Percentiles rank a stretch among this genome's conserved stretches.
phyloP scores from a whole-genome alignment of 1,140 invertebrate genomes.

The Protaetia brevitarsis region DNA sequence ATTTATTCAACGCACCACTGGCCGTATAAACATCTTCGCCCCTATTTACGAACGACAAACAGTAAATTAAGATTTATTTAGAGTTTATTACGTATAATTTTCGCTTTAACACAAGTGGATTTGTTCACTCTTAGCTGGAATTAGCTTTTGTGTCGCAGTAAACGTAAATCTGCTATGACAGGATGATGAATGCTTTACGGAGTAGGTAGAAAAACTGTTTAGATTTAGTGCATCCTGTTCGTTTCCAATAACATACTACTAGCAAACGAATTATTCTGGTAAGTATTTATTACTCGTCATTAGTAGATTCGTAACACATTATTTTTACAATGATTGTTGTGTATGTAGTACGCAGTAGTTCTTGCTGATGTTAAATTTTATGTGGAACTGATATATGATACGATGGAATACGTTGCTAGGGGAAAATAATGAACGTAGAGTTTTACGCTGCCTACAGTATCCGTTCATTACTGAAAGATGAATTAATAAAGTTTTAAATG shows the following conservation, averaged over 20 bases:
- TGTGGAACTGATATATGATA: too few species aligned
- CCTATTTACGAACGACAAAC: background rate
- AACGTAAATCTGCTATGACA: background rate
- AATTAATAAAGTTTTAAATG: too few species aligned
- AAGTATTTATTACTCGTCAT: background rate
- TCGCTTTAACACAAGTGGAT: background rate
- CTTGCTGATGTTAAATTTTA: too few species aligned
- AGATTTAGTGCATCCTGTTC: background rate
- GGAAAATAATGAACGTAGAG: too few species aligned
- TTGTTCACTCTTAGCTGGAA: slow-evolving; percentile 10
- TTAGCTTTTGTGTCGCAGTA: slow-evolving; percentile 5
- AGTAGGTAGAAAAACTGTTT: slow-evolving; percentile 7
- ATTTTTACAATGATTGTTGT: too few species aligned
- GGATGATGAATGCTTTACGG: background rate
- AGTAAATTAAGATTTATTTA: slow-evolving; percentile 1
- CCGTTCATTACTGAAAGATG: too few species aligned
- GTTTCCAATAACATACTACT: background rate
- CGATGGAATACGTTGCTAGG: too few species aligned
- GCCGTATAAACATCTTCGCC: background rate
- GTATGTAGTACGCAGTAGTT: too few species aligned
- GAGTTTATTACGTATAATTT: slow-evolving; percentile 1
- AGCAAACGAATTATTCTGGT: background rate
- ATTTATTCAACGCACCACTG: background rate
- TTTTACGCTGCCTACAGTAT: too few species aligned
- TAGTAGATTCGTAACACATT: background rate